Evolutionary conservation across 2,113 vertebrate species (phyloP), one percentile per base, ranked within the genome.

Genomic region (Sapayoa aenigma): DNA sequence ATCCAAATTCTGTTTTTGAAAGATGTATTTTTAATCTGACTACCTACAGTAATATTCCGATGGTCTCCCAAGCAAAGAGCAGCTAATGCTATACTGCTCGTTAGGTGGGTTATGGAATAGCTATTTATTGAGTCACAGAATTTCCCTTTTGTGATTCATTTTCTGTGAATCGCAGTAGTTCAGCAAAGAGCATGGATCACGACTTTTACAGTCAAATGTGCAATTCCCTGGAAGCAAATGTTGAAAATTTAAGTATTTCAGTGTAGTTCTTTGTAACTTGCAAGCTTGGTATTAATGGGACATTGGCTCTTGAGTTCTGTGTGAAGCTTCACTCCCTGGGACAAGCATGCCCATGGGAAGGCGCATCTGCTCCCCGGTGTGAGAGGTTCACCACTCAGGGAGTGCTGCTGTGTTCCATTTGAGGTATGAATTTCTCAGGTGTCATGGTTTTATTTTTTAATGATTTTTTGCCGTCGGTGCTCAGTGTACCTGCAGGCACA

Each of bases 91-190:
- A n/a, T 11, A 3, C 16, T 71, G 60, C 56, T 93, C 12, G 2
- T 90, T 83, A 93, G 73, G 6, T 86, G 76, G 27, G 4, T 90
- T 96, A 67, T 65, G 74, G 77, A 86, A 71, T 35, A 80, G 69
- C 69, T 96, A n/a, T 53, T 90, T 83, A 56, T 94, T 88, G 72
- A 84, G 68, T 81, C 69, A 74, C 65, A 53, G 42, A 81, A 53
- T 35, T 84, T 84, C 59, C 44, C 58, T 85, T 81, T 83, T 68
- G 73, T 94, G 88, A 94, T 93, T 95, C 85, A 92, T 67, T 78
- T 90, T 84, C 77, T 72, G 82, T 95, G 92, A 96, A 93, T 96
- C 93, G 78, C 31, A 4, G 68, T 8, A 44, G 55, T 75, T 92
- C 85, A 84, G 79, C 0, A 0, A 20, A 63, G 65, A 84, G 44